A percentile compares a stretch with the other conserved stretches of the same genome.
phyloP scores from a whole-genome alignment of 2,797 vertebrate species.

The Dipus sagitta region DNA sequence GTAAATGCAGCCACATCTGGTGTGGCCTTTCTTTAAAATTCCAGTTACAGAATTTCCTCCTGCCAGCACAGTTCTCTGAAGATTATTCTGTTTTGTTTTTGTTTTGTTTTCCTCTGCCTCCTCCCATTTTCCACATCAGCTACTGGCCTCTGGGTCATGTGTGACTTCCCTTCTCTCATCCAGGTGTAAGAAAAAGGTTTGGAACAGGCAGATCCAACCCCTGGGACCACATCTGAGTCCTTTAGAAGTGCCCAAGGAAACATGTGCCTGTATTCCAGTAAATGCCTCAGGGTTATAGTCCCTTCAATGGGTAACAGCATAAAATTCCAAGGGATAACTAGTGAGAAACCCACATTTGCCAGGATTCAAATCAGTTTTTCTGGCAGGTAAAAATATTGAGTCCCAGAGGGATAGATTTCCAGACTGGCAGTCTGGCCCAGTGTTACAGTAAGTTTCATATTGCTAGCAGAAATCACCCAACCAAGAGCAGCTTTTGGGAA shows the following conservation, averaged over 20 bases:
- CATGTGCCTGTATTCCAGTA: background rate
- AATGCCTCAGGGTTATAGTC: background rate
- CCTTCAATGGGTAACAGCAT: background rate
- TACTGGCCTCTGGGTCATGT: background rate
- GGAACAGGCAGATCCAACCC: slow-evolving; percentile 20
- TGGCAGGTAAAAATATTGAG: background rate
- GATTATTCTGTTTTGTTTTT: background rate
- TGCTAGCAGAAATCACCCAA: too few species aligned
- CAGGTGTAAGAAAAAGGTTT: slow-evolving; percentile 13
- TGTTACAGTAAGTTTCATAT: too few species aligned
- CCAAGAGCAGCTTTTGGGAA: too few species aligned
- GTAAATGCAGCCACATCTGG: slow-evolving; percentile 42
- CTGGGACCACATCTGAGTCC: background rate
- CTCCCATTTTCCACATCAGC: slow-evolving; percentile 34
- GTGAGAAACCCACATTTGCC: background rate
- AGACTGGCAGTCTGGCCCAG: too few species aligned
- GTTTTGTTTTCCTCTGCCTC: background rate
- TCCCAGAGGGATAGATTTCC: background rate
- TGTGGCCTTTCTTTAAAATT: slow-evolving; percentile 56
- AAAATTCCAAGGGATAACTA: background rate
- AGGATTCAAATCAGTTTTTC: background rate
- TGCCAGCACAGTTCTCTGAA: slow-evolving; percentile 44
- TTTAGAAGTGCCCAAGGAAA: background rate
- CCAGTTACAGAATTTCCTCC: slow-evolving; percentile 60
- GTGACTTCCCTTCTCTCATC: slow-evolving; percentile 42